Base-by-base conservation (phyloP, 2,113 vertebrate species). In the Marcusenius ussheri region DNA sequence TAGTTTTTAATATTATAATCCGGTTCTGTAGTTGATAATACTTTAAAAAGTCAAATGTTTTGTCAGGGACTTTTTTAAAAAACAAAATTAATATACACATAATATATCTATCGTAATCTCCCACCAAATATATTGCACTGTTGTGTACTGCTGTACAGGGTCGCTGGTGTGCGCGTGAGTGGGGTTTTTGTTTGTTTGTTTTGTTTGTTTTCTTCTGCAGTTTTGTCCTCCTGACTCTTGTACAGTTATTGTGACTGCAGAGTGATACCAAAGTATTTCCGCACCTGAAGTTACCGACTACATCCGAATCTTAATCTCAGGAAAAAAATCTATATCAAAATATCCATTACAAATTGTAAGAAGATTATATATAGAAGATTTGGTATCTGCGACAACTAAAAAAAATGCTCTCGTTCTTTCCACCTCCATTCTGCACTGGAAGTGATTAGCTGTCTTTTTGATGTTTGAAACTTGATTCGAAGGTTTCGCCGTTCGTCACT, bases 51-150 rank as follows among this genome's bases (percentile, higher is more conserved):
- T 74, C 58, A 87, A 94, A 90, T 92, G 91, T 94, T 92, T 93
- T 94, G 94, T 96, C 96, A 96, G 96, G 95, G 95, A 95, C 91
- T 91, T 94, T 93, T 94, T 90, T 93, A 93, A 91, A 53, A 94
- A 90, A 90, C 91, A 93, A 94, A 93, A 93, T 92, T 94, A 93
- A 94, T 94, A 93, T 31, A 74, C 90, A 92, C 86, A 88, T 87
- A 70, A 56, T 91, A 88, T 89, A 87, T 89, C 91, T 94, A 93
- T 94, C 94, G 92, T 92, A 94, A 95, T 93, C 95, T 95, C 94
- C 94, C 95, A 96, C 95, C 95, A 96, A 96, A 97, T 94, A 93
- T 92, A 94, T 96, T 96, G 96, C 96, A 96, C 95, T 96, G 95
- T 95, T 94, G 93, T 95, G 94, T 93, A 94, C 95, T 94, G 93